Conservation (phyloP, 2,113 vertebrate genomes). For the Dromaius novaehollandiae region DNA sequence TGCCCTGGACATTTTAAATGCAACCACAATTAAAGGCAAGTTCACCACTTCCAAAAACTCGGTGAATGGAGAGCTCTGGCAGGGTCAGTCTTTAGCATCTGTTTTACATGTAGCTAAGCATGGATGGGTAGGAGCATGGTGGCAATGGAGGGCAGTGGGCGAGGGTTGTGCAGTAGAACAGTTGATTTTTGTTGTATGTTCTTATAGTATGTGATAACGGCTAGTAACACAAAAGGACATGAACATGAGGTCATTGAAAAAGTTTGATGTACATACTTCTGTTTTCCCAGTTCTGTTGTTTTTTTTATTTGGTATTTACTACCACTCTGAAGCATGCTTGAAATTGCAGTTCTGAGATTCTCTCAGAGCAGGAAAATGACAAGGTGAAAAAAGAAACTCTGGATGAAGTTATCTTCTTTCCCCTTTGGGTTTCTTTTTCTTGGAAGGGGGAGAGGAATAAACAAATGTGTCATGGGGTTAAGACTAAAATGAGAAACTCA, state of each 20-base stretch:
- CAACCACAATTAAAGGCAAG: neutral
- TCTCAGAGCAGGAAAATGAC: neutral
- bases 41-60: neutral
- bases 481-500: neutral
- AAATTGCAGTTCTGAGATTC: neutral
- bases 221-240: neutral
- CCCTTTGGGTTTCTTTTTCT: neutral
- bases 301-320: neutral
- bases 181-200: neutral
- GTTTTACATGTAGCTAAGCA: neutral
- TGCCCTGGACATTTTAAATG: neutral
- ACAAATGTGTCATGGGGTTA: neutral
- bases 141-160: neutral
- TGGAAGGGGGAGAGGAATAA: neutral
- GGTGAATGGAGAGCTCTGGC: neutral
- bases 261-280: fast-evolving
- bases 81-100: neutral
- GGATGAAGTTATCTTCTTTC: neutral
- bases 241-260: neutral
- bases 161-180: neutral
- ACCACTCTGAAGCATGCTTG: neutral
- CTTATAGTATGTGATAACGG: neutral
- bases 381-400: neutral
- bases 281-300: neutral
- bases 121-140: too few relatives aligned